Base-by-base conservation (phyloP, 2,113 vertebrate species). In the Himantopus leucocephalus region DNA sequence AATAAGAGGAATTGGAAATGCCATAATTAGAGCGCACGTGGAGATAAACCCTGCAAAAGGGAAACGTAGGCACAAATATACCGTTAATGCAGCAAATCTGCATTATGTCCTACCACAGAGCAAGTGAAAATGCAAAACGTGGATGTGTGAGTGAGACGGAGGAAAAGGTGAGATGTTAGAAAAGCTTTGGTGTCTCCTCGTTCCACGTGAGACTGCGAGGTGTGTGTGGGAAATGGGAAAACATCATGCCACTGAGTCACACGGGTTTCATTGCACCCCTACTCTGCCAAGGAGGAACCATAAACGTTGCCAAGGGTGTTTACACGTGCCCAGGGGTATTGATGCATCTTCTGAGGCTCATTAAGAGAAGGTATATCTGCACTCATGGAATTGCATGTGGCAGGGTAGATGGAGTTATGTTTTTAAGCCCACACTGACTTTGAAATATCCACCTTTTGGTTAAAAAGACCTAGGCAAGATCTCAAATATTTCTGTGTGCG, bases 401-500 rank as follows among this genome's bases (percentile, higher is more conserved):
- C 10, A 9, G 9, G 5, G 24, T 26, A 12, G 18, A 32, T 34
- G 34, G 24, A 58, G 32, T 5, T 64, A 10, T 1, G 5, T 24
- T 88, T 71, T 56, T 13, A 53, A 91, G 35, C 19, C 39, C 56
- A 14, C 7, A 0, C 5, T 10, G 32, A 8, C 58, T 32, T 37
- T 35, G 22, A 60, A 76, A 77, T 26, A 11, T 41, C 79, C 30
- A 5, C 14, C 4, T 77, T 67, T 74, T 1, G 1, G 10, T 29
- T 58, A 29, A 56, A 74, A 72, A 45, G 24, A 18, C 12, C 26
- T 19, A 23, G 27, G 14, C 6, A 19, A 71, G 19, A 34, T 53
- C 59, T 55, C 9, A 52, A 27, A 29, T 2, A 0, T 23, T 59
- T 34, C 10, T 35, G 9, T 5, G 19, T 5, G 1, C 0, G 0